Percentiles rank a stretch among this genome's conserved stretches.
phyloP scores from a whole-genome alignment of 2,113 vertebrate genomes.

The Leptosomus discolor region DNA sequence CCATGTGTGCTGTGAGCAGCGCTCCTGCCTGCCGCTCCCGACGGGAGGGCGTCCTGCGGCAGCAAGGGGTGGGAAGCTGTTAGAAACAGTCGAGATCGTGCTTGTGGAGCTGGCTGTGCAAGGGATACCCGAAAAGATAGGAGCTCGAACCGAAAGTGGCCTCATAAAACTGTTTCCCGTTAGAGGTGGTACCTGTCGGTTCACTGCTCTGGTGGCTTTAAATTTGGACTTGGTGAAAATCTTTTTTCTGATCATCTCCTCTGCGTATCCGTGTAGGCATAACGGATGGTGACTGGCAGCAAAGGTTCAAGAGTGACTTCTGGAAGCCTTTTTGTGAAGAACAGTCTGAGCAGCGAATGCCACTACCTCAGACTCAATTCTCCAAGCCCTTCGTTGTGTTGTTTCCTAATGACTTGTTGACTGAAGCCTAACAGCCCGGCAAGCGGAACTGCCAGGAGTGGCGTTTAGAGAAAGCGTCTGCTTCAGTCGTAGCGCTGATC shows the following conservation, averaged over 20 bases:
- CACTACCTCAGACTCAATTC: background rate
- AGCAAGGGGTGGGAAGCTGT: accelerated
- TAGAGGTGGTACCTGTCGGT: background rate
- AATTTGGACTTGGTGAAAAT: background rate
- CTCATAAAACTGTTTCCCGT: background rate
- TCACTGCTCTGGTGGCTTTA: background rate
- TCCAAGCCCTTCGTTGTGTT: background rate
- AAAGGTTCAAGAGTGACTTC: background rate
- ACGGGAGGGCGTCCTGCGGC: background rate
- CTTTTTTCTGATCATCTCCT: background rate
- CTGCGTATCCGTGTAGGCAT: background rate
- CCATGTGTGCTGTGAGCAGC: accelerated
- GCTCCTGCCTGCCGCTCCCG: accelerated
- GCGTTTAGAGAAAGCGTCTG: background rate
- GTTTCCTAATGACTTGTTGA: background rate
- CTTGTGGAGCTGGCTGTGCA: accelerated
- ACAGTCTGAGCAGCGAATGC: background rate
- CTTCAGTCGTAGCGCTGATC: background rate
- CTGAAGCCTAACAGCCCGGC: background rate
- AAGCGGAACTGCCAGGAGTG: background rate
- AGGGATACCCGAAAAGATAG: background rate
- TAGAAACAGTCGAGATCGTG: accelerated
- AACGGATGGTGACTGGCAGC: background rate
- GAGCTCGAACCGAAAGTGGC: background rate
- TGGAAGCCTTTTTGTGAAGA: background rate